Evolutionary conservation across 2,888 invertebrate genomes (phyloP), one percentile per base, ranked within the genome.

Genomic region (Gryllus longicercus): DNA sequence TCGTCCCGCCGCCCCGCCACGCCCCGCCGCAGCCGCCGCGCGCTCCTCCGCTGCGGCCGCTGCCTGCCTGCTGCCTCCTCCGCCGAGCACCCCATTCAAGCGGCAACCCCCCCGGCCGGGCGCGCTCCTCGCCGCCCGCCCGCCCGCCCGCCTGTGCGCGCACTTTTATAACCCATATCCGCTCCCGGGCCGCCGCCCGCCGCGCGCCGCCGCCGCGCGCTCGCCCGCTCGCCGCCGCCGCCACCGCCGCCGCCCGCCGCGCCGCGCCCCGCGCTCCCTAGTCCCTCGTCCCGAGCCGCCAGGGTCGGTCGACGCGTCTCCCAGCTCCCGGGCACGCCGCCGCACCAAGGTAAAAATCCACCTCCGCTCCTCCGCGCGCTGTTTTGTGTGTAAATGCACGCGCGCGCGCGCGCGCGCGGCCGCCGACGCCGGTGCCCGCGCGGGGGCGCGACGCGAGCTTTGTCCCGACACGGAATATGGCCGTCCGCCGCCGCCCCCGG

Each of bases 281-380:
- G 63, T 63, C 63, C 63, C 63, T 63, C 63, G 63, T 63, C 63
- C 63, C 63, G 63, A 63, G 63, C 63, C 63, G 63, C 63, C 63
- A 63, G 63, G 63, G n/a, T 63, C 63, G 63, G 63, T 63, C 63
- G 63, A 63, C 63, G 63, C 63, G 63, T 63, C 63, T 63, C 63
- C 63, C 63, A n/a, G n/a, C 16, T n/a, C n/a, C 63, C 63, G 63
- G 14, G 16, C n/a, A 18, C 63, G 63, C 63, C 63, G 63, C 63
- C 63, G 63, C 16, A 63, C 63, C 63, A 63, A 63, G 63, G 63
- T 63, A 63, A 63, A 63, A 63, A 63, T 63, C 63, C 14, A 14
- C 63, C 63, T 5, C 63, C 63, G 63, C 63, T 63, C 38, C 38
- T 38, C 38, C 38, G 38, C n/a, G 63, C 63, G 14, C 63, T 63